Conservation (phyloP, 2,888 invertebrate genomes). For the Gerosis bhagava region DNA sequence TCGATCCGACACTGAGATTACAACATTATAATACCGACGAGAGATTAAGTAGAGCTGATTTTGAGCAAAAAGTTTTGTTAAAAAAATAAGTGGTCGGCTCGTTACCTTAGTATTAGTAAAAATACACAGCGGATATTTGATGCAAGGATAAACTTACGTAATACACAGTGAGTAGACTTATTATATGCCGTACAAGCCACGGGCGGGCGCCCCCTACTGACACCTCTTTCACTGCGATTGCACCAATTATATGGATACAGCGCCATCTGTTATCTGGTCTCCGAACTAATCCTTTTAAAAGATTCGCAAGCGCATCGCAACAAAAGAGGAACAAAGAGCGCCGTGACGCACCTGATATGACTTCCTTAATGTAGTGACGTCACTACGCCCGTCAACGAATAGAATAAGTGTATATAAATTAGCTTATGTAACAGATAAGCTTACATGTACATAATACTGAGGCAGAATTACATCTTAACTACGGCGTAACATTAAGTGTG, state of each 20-base stretch:
- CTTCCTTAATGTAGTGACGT: conserved; percentile 70
- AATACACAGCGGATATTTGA: conserved; percentile 73
- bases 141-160: conserved; percentile 75
- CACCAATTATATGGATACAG: conserved; percentile 16
- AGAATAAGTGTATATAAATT: conserved; percentile 79
- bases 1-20: conserved; percentile 49
- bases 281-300: neutral
- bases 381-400: conserved; percentile 77
- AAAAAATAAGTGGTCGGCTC: conserved; percentile 74
- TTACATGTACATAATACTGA: conserved; percentile 82
- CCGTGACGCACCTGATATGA: conserved; percentile 77
- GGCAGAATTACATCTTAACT: conserved; percentile 82
- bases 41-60: conserved; percentile 54
- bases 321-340: conserved; percentile 49
- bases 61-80: conserved; percentile 78
- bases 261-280: conserved; percentile 33
- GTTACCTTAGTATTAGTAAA: conserved; percentile 62
- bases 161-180: conserved; percentile 76
- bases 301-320: conserved; percentile 35
- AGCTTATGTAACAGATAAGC: conserved; percentile 81
- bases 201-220: conserved; percentile 62
- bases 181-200: conserved; percentile 75
- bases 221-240: conserved; percentile 45
- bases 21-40: conserved; percentile 50
- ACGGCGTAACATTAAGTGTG: conserved; percentile 79